A percentile compares a stretch with the other conserved stretches of the same genome.
phyloP scores from a whole-genome alignment of 2,888 invertebrate species.

The Microctonus aethiopoides region DNA sequence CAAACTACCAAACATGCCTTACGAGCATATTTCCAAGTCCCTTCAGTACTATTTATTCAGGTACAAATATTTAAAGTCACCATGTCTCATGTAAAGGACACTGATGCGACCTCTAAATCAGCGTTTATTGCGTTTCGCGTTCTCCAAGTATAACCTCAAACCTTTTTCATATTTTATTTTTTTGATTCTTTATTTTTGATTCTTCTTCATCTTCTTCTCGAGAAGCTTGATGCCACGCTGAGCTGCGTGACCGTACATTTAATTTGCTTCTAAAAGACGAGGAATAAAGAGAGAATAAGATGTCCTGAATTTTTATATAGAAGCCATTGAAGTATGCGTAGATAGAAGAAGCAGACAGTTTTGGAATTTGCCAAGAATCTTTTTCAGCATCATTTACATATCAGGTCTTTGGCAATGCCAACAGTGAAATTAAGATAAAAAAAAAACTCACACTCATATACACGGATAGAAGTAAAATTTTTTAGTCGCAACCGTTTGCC shows the following conservation, averaged over 20 bases:
- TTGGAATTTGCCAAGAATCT: not conserved
- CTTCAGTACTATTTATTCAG: slow-evolving; percentile 28
- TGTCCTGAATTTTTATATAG: slow-evolving; percentile 49
- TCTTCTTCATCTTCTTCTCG: slow-evolving; percentile 19
- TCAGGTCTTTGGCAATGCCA: not conserved
- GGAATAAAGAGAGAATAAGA: slow-evolving; percentile 46
- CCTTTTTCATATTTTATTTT: slow-evolving; percentile 17
- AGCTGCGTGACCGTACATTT: slow-evolving; percentile 23
- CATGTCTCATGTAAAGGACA: slow-evolving; percentile 36
- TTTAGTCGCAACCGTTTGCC: slow-evolving; percentile 35
- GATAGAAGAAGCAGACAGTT: not conserved
- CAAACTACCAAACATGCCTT: not conserved
- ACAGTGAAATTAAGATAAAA: slow-evolving; percentile 13
- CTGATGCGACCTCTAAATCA: slow-evolving; percentile 46
- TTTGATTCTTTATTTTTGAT: slow-evolving; percentile 12
- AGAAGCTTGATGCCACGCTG: slow-evolving; percentile 33
- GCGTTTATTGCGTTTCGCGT: slow-evolving; percentile 42
- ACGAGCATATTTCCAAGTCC: slow-evolving; percentile 19
- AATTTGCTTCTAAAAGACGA: slow-evolving; percentile 7
- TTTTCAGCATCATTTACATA: slow-evolving; percentile 15
- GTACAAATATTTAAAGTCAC: slow-evolving; percentile 33
- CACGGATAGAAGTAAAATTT: slow-evolving; percentile 23
- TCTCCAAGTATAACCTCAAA: slow-evolving; percentile 18
- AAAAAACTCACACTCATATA: not conserved
- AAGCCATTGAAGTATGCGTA: not conserved